phyloP scores from a whole-genome alignment of 2,797 vertebrate species.

The Furcifer pardalis region DNA sequence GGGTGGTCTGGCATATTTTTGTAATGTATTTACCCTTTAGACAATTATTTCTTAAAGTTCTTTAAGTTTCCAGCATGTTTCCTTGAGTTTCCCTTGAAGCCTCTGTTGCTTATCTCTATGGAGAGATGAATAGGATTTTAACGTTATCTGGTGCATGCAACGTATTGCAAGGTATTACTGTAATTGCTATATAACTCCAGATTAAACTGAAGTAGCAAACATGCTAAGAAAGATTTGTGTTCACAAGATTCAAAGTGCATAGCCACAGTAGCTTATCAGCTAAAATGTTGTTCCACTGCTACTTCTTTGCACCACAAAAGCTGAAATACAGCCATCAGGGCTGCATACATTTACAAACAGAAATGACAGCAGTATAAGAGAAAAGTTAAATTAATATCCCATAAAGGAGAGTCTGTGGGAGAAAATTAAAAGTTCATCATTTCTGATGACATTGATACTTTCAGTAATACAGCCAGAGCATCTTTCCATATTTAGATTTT shows the following conservation, averaged over 20 bases:
- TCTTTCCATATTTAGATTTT: background rate
- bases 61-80: too few species aligned
- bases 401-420: conserved; percentile 16
- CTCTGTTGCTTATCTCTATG: too few species aligned
- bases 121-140: too few species aligned
- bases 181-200: too few species aligned
- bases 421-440: conserved; percentile 22
- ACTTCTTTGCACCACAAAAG: conserved; percentile 36
- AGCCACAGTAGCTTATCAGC: background rate
- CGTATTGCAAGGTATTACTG: too few species aligned
- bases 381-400: conserved; percentile 39
- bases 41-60: too few species aligned
- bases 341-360: background rate
- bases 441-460: conserved; percentile 5
- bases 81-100: too few species aligned
- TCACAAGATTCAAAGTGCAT: background rate
- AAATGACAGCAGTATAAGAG: background rate
- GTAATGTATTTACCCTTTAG: too few species aligned
- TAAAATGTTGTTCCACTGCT: conserved; percentile 41
- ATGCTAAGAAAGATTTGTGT: background rate
- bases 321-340: conserved; percentile 10
- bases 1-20: too few species aligned
- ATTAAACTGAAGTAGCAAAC: background rate
- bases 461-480: background rate
- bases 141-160: too few species aligned